Conservation (phyloP, 2,113 vertebrate species). For the Ia io region DNA sequence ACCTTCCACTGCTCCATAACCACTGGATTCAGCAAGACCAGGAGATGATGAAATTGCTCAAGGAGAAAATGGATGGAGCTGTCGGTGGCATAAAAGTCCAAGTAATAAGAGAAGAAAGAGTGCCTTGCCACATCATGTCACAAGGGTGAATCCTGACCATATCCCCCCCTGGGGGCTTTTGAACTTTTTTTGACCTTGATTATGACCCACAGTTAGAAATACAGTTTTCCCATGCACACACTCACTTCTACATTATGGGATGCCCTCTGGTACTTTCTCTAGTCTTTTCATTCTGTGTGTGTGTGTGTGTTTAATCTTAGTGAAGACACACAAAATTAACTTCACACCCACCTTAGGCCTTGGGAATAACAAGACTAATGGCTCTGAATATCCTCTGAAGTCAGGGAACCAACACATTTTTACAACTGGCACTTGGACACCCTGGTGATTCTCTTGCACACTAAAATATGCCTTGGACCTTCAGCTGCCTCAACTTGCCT, state of each 20-base stretch:
- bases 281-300: neutral
- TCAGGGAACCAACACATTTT: neutral
- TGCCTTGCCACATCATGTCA: neutral
- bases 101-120: neutral
- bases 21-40: neutral
- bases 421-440: neutral
- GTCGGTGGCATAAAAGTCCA: neutral
- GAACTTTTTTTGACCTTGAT: neutral
- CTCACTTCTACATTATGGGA: neutral
- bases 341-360: neutral
- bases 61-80: neutral
- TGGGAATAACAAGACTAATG: neutral
- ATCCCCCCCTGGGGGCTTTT: neutral
- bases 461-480: neutral
- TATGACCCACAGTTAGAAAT: constrained; percentile 6
- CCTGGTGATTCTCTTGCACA: neutral
- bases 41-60: constrained; percentile 16
- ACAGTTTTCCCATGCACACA: neutral
- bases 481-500: neutral
- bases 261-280: neutral
- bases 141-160: neutral
- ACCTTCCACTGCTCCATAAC: neutral
- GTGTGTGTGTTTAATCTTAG: neutral
- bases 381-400: neutral
- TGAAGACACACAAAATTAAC: constrained; percentile 12